Base-by-base conservation (phyloP, 2,797 vertebrate genomes). In the Chanos chanos region DNA sequence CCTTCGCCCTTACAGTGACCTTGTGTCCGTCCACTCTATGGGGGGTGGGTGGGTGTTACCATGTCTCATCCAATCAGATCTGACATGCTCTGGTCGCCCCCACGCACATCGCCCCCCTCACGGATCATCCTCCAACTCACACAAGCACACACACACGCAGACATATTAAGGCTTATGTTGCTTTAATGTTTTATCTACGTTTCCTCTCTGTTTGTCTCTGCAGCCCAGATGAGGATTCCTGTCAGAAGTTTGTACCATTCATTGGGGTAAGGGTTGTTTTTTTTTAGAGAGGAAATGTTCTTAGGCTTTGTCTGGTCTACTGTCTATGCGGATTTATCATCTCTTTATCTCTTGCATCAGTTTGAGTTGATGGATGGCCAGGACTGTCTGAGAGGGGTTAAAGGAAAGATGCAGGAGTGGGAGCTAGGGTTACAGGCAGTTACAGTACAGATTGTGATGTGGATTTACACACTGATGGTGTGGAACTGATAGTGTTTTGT, bases 201-300 rank as follows among this genome's bases (percentile, higher is more conserved):
- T 34, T 13, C 19, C 13, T 53, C 19, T 24, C 9, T 58, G 15
- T 33, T 51, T 55, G 24, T 27, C 5, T 10, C 31, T 16, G 59
- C 65, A 75, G 73, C 70, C 73, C 73, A 21, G 73, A 75, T n/a
- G 73, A 75, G 44, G 73, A 75, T 45, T 75, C 73, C 13, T 75
- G 73, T 33, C 73, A 75, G 66, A 75, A 75, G 66, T 75, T 75
- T 24, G 73, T 75, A 28, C 73, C 73, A 0, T 75, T 75, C 50
- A 75, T 75, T 19, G 73, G 73, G 73, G 73, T 75, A 62, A 72
- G 65, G 63, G 18, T 22, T 31, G 4, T 3, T 37, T 49, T 27
- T 28, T 30, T 15, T 10, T n/a, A n/a, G n/a, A n/a, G n/a, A n/a
- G n/a, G n/a, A n/a, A n/a, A n/a, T n/a, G n/a, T n/a, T n/a, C n/a